Percentiles rank a stretch among this genome's conserved stretches.
Evolutionary conservation across 2,797 vertebrate species (phyloP).

Genomic region (Pogonophryne albipinna): DNA sequence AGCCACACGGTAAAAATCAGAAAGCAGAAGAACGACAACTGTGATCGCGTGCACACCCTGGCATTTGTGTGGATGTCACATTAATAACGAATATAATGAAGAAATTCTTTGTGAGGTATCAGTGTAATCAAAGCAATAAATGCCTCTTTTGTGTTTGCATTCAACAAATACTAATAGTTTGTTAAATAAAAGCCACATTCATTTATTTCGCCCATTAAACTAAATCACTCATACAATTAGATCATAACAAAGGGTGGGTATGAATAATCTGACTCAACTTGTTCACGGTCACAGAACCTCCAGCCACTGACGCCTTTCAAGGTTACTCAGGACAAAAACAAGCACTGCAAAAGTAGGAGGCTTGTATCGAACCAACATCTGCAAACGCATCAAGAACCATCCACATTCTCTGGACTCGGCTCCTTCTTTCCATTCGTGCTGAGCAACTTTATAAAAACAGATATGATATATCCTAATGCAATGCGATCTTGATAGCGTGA

Average conservation of each 20-base stretch:
- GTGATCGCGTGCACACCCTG: slow-evolving; percentile 4
- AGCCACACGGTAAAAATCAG: slow-evolving; percentile 19
- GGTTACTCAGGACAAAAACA: slow-evolving; percentile 64
- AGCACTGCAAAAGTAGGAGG: slow-evolving; percentile 42
- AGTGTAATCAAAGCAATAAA: background rate
- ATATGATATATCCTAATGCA: slow-evolving; percentile 69
- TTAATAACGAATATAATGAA: slow-evolving; percentile 9
- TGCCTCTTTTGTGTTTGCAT: slow-evolving; percentile 21
- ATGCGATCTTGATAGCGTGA: slow-evolving; percentile 61
- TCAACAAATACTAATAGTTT: slow-evolving; percentile 1
- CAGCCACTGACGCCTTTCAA: slow-evolving; percentile 63
- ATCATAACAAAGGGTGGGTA: slow-evolving; percentile 2
- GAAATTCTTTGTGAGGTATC: background rate
- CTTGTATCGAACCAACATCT: slow-evolving; percentile 67
- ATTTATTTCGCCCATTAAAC: slow-evolving; percentile 6
- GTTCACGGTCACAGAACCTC: slow-evolving; percentile 59
- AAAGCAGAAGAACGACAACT: slow-evolving; percentile 8
- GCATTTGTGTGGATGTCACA: background rate
- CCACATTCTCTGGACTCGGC: slow-evolving; percentile 31
- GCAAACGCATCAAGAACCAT: slow-evolving; percentile 63
- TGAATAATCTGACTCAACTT: slow-evolving; percentile 54
- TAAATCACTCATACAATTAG: slow-evolving; percentile 22
- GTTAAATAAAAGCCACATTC: background rate
- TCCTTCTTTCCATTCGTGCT: slow-evolving; percentile 39
- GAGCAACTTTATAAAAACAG: slow-evolving; percentile 59